Evolutionary conservation across 30 jellyfish, hydroid and myxozoan genomes (phyloP).

Genomic region (Morbakka virulenta): DNA sequence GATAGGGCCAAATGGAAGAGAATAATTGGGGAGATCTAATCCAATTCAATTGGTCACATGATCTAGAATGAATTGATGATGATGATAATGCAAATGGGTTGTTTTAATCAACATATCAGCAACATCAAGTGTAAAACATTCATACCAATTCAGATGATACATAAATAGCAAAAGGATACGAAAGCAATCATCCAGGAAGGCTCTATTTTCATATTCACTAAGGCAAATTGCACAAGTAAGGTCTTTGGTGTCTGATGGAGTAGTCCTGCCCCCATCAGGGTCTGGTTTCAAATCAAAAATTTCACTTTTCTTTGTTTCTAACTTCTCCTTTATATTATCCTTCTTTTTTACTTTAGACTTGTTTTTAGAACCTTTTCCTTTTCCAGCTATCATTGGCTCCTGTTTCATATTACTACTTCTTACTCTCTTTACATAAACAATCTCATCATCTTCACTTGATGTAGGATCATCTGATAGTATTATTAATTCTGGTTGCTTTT

Average conservation of each 20-base stretch:
- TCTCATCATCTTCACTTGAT: not conserved
- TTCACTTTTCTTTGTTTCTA: constrained; percentile 28
- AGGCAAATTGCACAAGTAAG: constrained; percentile 82
- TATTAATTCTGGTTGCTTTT: not conserved
- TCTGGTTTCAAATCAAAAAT: constrained; percentile 46
- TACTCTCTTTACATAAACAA: not conserved
- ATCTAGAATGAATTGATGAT: no score
- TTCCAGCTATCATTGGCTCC: not conserved
- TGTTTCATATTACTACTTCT: not conserved
- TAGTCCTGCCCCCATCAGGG: not conserved
- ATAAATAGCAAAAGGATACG: constrained; percentile 99
- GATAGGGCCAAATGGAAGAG: no score
- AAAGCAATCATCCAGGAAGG: constrained; percentile 83
- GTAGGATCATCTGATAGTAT: not conserved
- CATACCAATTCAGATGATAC: no score
- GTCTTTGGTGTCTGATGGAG: constrained; percentile 64
- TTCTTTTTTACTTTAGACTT: not conserved
- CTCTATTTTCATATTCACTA: constrained; percentile 74
- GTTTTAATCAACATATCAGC: no score
- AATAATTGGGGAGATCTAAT: no score
- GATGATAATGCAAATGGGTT: no score
- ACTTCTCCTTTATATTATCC: constrained; percentile 34
- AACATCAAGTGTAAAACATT: no score
- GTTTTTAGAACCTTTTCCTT: not conserved
- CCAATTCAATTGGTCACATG: no score